phyloP scores from a whole-genome alignment of 2,113 vertebrate species.

The Catagonus wagneri region DNA sequence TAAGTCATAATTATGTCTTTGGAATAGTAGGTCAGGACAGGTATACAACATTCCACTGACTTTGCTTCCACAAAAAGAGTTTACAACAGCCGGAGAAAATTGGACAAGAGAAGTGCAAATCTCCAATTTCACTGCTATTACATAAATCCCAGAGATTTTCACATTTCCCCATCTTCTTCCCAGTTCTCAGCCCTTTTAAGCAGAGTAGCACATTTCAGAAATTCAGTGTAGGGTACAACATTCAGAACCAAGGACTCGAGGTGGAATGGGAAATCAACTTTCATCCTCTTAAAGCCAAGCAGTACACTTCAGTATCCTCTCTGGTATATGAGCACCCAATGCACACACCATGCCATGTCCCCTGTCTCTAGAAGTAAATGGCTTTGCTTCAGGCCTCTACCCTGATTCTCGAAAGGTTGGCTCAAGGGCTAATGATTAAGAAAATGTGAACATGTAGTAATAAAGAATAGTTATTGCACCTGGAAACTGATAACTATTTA shows the following conservation, averaged over 20 bases:
- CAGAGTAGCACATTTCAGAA: background rate
- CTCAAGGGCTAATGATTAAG: background rate
- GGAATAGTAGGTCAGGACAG: background rate
- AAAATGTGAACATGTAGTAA: background rate
- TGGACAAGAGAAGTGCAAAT: background rate
- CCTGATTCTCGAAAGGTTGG: background rate
- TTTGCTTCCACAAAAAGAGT: background rate
- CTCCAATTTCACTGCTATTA: background rate
- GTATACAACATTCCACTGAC: background rate
- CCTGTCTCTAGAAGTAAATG: no score
- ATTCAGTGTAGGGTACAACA: background rate
- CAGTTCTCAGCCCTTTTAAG: background rate
- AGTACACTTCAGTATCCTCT: background rate
- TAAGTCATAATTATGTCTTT: constrained; percentile 2
- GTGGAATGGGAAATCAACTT: background rate
- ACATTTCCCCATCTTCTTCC: background rate
- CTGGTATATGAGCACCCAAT: no score
- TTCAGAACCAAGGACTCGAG: background rate
- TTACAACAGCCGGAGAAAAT: background rate
- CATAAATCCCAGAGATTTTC: background rate
- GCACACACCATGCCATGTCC: no score
- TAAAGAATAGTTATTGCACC: background rate
- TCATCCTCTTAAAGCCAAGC: background rate
- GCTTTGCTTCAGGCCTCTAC: background rate
- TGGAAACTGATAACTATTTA: background rate